Conservation (phyloP, 2,797 vertebrate genomes). For the Amniataba percoides region DNA sequence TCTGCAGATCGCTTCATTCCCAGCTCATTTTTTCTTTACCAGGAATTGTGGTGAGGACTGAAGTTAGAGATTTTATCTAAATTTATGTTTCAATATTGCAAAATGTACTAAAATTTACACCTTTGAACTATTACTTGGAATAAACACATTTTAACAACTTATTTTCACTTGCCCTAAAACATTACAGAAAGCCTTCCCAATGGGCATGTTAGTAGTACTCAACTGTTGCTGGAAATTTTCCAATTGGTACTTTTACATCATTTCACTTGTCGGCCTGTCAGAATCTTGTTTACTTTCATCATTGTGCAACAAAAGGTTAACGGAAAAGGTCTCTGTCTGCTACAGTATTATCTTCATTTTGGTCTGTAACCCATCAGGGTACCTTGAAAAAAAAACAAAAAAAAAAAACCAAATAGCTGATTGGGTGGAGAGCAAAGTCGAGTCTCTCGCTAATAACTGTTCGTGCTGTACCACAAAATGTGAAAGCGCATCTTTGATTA, state of each 20-base stretch:
- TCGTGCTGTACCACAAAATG: slow-evolving; percentile 1
- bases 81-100: neutral
- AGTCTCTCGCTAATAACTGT: slow-evolving; percentile 4
- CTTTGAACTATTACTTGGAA: neutral
- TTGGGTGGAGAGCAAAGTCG: neutral
- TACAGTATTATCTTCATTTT: neutral
- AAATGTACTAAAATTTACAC: neutral
- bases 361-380: neutral
- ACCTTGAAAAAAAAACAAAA: slow-evolving; percentile 7
- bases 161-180: neutral
- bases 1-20: slow-evolving; percentile 22
- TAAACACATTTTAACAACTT: slow-evolving; percentile 1
- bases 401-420: neutral
- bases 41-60: neutral
- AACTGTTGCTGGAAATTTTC: neutral
- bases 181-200: neutral
- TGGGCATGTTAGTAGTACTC: neutral
- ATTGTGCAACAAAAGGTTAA: neutral
- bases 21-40: slow-evolving; percentile 12
- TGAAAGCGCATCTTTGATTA: slow-evolving; percentile 19
- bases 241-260: neutral
- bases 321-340: neutral
- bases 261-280: neutral
- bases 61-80: neutral
- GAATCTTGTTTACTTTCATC: neutral